Evolutionary conservation across 1,140 invertebrate species (phyloP), one percentile per base, ranked within the genome.

Genomic region (Nebria ingens): DNA sequence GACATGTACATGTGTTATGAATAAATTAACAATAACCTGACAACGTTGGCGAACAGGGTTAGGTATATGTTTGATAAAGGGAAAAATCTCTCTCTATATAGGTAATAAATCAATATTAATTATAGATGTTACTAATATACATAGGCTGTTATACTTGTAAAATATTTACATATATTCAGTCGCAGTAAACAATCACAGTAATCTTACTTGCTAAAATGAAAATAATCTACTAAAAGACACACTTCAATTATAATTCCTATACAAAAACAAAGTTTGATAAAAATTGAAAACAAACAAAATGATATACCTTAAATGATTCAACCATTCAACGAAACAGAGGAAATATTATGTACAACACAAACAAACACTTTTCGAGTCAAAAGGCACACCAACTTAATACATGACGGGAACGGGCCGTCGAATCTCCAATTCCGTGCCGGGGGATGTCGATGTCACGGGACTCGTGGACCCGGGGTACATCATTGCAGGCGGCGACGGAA

Each of bases 361-460:
- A 12, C 17, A 17, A n/a, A n/a, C n/a, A 17, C 17, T 45, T 17
- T 45, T 11, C 6, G 6, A 45, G n/a, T n/a, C n/a, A n/a, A 45
- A 45, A 45, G 40, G 40, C 40, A 22, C 19, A 12, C 2, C 3
- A 12, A 19, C 57, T 62, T 78, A 81, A 65, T 75, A 78, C 52
- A 77, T 71, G 19, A 81, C 77, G 19, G 77, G 68, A 9, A 81
- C 78, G 1, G 78, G 76, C 62, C 79, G 71, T 56, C 77, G 62
- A n/a, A n/a, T n/a, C n/a, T n/a, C n/a, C 2, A 80, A 61, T 34
- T 79, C 75, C 42, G 76, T 66, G 29, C 72, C 73, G 49, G 70
- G 62, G 15, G 67, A 68, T 3, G 69, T 62, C 49, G 65, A 71
- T 49, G 64, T 74, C n/a, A 73, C 70, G 1, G 75, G 74, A 56